A percentile compares a stretch with the other conserved stretches of the same genome.
These are phyloP conservation scores for Scaptomyza caliginosa DNA, from an alignment of 2,888 invertebrate species.

Conservation along the genomic window DNA sequence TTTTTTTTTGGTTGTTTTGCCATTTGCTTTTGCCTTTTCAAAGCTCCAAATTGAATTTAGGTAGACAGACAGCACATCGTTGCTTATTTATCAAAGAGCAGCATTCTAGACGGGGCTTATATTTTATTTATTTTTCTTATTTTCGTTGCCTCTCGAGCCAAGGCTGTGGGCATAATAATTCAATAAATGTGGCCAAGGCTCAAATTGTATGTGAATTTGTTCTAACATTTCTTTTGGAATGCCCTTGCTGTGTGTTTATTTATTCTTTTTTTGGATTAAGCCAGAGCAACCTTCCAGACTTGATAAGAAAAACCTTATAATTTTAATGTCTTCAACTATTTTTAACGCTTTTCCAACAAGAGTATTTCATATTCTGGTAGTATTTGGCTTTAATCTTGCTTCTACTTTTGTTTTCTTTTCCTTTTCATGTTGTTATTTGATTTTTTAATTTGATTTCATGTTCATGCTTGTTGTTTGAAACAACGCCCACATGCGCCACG, in stretches of 20 bases:
- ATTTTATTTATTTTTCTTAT: constrained; percentile 18
- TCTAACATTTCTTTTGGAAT: constrained; percentile 5
- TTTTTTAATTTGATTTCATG: constrained; percentile 18
- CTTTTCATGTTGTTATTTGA: constrained; percentile 22
- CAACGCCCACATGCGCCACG: constrained; percentile 27
- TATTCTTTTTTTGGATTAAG: too few relatives aligned
- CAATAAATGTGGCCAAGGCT: background rate
- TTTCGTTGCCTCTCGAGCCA: background rate
- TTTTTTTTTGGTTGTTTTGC: background rate
- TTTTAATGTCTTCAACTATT: too few relatives aligned
- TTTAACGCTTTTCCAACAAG: too few relatives aligned
- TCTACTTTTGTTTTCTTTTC: constrained; percentile 6
- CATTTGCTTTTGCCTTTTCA: background rate
- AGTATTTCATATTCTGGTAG: constrained; percentile 2
- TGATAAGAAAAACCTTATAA: too few relatives aligned
- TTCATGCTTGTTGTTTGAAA: constrained; percentile 21
- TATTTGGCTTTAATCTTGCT: background rate
- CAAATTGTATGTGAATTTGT: constrained; percentile 3
- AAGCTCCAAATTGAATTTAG: constrained; percentile 40
- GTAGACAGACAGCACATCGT: background rate
- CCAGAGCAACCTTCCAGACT: too few relatives aligned
- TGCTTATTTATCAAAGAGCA: constrained; percentile 16
- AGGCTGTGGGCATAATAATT: background rate
- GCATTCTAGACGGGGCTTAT: constrained; percentile 1
- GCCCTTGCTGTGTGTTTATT: background rate